phyloP scores from a whole-genome alignment of 2,797 vertebrate species.

The Meda fulgida region DNA sequence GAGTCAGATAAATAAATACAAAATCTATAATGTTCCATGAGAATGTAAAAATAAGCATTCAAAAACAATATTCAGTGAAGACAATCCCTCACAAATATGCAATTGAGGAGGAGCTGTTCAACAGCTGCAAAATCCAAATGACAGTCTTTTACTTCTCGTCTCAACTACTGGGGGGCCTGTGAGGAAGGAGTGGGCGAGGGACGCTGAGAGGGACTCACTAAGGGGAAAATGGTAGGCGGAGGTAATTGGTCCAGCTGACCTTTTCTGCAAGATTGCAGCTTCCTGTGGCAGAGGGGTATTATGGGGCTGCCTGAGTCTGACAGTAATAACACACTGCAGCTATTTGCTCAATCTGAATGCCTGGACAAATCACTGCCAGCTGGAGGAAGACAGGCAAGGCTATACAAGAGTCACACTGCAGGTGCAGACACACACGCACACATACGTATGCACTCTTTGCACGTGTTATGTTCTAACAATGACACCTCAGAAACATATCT shows the following conservation, averaged over 20 bases:
- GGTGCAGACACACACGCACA: constrained; percentile 40
- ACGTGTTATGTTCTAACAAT: not conserved
- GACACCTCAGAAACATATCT: constrained; percentile 8
- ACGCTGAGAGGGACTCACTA: constrained; percentile 4
- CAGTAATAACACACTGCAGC: constrained; percentile 63
- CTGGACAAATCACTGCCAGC: constrained; percentile 58
- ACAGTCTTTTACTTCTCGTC: constrained; percentile 26
- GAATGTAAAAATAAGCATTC: not conserved
- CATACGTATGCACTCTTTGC: not conserved
- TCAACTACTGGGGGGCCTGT: constrained; percentile 15
- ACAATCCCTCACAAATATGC: constrained; percentile 42
- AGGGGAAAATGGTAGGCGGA: constrained; percentile 52
- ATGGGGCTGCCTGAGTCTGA: constrained; percentile 46
- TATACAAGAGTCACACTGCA: constrained; percentile 48
- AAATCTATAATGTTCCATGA: not conserved
- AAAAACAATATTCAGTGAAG: not conserved
- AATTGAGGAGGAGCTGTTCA: constrained; percentile 6
- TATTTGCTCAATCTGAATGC: constrained; percentile 53
- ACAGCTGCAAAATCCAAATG: constrained; percentile 48
- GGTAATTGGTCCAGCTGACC: constrained; percentile 63
- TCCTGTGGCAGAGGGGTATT: constrained; percentile 58
- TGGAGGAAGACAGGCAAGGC: constrained; percentile 42
- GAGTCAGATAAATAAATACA: not conserved
- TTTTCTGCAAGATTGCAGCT: constrained; percentile 57
- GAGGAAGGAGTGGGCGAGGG: constrained; percentile 41